These are phyloP conservation scores for Tenthredo scrophulariae DNA, from an alignment of 2,888 invertebrate species.

Conservation along the genomic window DNA sequence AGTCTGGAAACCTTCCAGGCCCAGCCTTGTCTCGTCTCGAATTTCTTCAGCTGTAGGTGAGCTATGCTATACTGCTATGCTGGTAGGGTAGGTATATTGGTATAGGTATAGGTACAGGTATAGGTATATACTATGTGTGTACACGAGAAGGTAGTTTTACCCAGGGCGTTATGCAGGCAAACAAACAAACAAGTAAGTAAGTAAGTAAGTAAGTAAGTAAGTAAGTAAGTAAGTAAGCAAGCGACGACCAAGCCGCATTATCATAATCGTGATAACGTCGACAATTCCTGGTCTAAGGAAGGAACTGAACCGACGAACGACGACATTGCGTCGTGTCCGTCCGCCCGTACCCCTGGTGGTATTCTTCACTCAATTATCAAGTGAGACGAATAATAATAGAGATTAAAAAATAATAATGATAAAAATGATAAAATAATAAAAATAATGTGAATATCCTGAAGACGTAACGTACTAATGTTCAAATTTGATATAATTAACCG, in stretches of 20 bases:
- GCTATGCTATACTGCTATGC: constrained; percentile 3
- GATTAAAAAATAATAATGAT: not conserved
- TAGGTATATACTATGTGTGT: not conserved
- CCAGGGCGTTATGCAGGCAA: constrained; percentile 25
- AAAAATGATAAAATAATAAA: constrained; percentile 17
- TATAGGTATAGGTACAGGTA: not conserved
- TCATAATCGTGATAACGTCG: constrained; percentile 72
- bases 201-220: not conserved
- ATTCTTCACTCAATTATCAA: constrained; percentile 40
- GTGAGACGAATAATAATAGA: constrained; percentile 24
- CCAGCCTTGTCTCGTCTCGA: not conserved
- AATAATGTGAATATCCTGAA: constrained; percentile 31
- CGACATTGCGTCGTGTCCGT: not conserved
- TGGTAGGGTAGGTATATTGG: not conserved
- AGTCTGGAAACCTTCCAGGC: not conserved
- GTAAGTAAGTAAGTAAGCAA: not conserved
- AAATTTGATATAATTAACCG: constrained; percentile 27
- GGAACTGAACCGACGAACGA: not conserved
- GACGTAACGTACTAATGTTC: not conserved
- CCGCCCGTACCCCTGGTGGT: not conserved
- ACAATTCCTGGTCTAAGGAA: constrained; percentile 50
- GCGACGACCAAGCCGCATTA: constrained; percentile 66
- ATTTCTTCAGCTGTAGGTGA: constrained; percentile 1
- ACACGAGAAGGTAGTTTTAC: constrained; percentile 8
- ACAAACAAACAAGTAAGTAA: not conserved